Conservation (phyloP, 2,797 vertebrate species). For the Eremophila alpestris region DNA sequence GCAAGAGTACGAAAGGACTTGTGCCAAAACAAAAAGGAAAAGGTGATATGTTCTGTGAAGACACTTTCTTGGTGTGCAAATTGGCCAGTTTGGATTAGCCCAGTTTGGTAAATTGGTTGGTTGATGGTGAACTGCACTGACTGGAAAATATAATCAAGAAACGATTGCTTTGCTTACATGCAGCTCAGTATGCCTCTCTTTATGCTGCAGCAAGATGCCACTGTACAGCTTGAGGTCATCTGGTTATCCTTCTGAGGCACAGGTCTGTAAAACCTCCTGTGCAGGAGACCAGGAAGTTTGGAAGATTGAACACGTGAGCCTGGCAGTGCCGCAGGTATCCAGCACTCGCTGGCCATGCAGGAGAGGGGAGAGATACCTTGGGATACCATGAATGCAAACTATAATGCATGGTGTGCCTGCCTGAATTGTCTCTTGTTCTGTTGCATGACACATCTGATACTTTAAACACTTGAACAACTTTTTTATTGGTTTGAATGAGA, state of each 20-base stretch:
- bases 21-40: constrained; percentile 82
- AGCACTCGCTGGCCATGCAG: constrained; percentile 52
- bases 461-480: constrained; percentile 91
- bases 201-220: constrained; percentile 36
- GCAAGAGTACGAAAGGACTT: constrained; percentile 71
- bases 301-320: not conserved
- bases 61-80: constrained; percentile 76
- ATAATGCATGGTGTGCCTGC: constrained; percentile 83
- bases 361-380: constrained; percentile 38
- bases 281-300: not conserved
- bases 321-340: constrained; percentile 44
- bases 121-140: constrained; percentile 46
- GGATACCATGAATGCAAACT: constrained; percentile 71
- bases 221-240: constrained; percentile 32
- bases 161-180: constrained; percentile 76
- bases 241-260: constrained; percentile 18
- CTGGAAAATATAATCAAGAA: constrained; percentile 75
- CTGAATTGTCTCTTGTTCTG: constrained; percentile 80
- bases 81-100: constrained; percentile 81
- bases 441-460: constrained; percentile 89
- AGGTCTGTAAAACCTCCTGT: constrained; percentile 52
- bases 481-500: constrained; percentile 86
- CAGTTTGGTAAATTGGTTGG: constrained; percentile 51
- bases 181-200: constrained; percentile 63
- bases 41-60: constrained; percentile 63